phyloP scores from a whole-genome alignment of 2,113 vertebrate species.

The Brachirus orientalis region DNA sequence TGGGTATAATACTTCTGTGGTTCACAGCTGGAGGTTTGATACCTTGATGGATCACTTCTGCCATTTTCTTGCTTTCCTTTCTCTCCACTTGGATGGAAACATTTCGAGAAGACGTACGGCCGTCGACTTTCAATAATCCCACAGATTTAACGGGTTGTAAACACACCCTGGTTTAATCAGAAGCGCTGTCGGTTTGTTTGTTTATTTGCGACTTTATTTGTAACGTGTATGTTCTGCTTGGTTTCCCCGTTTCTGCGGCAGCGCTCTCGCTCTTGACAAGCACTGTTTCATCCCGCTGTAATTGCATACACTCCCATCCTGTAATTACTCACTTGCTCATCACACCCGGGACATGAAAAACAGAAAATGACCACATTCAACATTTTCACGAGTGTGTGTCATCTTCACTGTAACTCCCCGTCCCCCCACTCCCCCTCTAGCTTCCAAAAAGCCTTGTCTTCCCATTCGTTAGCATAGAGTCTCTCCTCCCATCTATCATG shows the following conservation, averaged over 20 bases:
- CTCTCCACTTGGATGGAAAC: constrained; percentile 10
- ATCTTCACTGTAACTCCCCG: constrained; percentile 20
- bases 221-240: constrained; percentile 61
- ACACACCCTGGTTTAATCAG: constrained; percentile 58
- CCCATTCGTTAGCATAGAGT: constrained; percentile 61
- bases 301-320: constrained; percentile 42
- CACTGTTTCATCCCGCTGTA: constrained; percentile 60
- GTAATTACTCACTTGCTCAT: constrained; percentile 71
- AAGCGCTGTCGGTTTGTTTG: constrained; percentile 54
- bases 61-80: constrained; percentile 17
- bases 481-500: constrained; percentile 60
- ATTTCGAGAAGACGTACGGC: constrained; percentile 36
- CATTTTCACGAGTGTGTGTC: constrained; percentile 50
- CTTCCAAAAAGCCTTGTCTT: constrained; percentile 23
- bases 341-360: constrained; percentile 59
- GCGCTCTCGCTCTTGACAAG: constrained; percentile 43
- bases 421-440: background rate
- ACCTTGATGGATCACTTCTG: constrained; percentile 45
- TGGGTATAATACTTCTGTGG: background rate
- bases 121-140: constrained; percentile 54
- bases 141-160: constrained; percentile 64
- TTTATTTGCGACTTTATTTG: constrained; percentile 63
- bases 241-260: constrained; percentile 48
- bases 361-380: constrained; percentile 65
- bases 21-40: constrained; percentile 29